These are phyloP conservation scores for Geococcyx californianus DNA, from an alignment of 2,113 vertebrate species.

Conservation along the genomic window DNA sequence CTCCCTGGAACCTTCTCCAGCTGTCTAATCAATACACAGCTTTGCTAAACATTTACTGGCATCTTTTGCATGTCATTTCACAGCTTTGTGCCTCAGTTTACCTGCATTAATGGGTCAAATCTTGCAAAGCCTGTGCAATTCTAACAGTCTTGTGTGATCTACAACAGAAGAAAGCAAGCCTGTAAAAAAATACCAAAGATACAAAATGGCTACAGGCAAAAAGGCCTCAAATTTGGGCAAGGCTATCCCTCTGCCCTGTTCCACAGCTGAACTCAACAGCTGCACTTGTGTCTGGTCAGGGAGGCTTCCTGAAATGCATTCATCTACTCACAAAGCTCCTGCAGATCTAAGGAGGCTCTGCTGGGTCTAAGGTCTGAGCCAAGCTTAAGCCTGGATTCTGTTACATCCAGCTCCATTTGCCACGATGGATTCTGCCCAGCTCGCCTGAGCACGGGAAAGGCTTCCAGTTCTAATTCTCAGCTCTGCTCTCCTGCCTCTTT, in stretches of 20 bases:
- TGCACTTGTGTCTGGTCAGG: background rate
- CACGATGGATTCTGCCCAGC: background rate
- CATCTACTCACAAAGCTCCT: background rate
- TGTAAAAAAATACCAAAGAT: background rate
- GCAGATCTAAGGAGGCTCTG: background rate
- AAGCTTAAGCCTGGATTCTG: background rate
- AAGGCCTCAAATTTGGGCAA: background rate
- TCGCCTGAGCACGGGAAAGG: background rate
- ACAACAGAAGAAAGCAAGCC: background rate
- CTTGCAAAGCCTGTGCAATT: background rate
- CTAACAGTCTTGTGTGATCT: background rate
- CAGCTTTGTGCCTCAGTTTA: too few species aligned
- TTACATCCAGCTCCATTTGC: background rate
- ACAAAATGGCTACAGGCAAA: background rate
- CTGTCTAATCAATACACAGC: background rate
- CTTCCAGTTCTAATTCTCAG: background rate
- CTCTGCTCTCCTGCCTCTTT: background rate
- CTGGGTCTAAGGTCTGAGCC: constrained; percentile 6
- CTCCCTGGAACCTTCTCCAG: too few species aligned
- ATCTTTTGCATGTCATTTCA: fast-evolving
- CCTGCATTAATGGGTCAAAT: background rate
- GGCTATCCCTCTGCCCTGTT: background rate
- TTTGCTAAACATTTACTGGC: background rate
- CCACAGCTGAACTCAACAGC: background rate
- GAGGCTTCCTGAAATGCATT: background rate